Evolutionary conservation across 2,888 invertebrate genomes (phyloP), one percentile per base, ranked within the genome.

Genomic region (Sarcophaga rosellei): DNA sequence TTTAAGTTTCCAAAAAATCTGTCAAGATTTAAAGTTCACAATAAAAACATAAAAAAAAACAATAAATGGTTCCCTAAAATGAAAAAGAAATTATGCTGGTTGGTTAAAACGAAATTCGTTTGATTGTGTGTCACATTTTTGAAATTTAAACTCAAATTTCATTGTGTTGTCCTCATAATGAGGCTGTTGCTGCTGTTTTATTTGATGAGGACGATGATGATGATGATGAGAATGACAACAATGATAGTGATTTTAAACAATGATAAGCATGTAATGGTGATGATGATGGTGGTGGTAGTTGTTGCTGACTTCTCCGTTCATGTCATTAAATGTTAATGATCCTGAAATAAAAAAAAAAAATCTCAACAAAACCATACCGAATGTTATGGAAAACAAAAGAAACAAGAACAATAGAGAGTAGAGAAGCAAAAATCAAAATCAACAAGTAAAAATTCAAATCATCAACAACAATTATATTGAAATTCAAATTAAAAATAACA

Each of bases 251-350:
- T 65, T 72, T 59, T 23, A 45, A 59, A 57, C n/a, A 53, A 59
- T 35, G 35, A 35, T 35, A 21, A 59, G 44, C 4, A 4, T 12
- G 17, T 35, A 66, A 35, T 66, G 63, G 63, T 69, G 12, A 77
- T 81, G 72, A 21, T 63, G 61, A 44, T 44, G 10, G 65, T 11
- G 20, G 25, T 65, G 44, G n/a, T 69, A 69, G n/a, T 45, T 47
- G 69, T 78, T 80, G 83, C 59, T 86, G 83, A 83, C 80, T 86
- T 86, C 80, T 69, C 17, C 65, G 84, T 81, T 68, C 81, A 81
- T 86, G 81, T 78, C 78, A 81, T 84, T 81, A 81, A 84, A 84
- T 81, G 78, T 81, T 86, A 84, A 86, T 86, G 86, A 84, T 84
- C 81, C 86, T 78, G 84, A 86, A 84, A 75, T 47, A 81, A 57